A percentile compares a stretch with the other conserved stretches of the same genome.
These are phyloP conservation scores for Vireo altiloquus DNA, from an alignment of 2,113 vertebrate genomes.

Conservation along the genomic window DNA sequence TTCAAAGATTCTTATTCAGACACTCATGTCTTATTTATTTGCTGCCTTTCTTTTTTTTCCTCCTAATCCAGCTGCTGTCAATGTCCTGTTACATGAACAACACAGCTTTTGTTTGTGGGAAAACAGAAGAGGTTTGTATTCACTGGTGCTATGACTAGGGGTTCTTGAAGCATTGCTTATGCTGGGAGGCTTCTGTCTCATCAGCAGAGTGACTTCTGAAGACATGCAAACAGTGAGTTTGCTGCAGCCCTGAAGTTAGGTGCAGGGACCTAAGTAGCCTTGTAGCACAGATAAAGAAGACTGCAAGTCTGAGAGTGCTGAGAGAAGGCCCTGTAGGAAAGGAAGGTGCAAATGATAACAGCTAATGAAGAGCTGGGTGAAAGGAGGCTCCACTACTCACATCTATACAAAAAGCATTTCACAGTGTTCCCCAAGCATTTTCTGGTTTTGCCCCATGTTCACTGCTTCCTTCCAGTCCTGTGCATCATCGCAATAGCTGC, in stretches of 20 bases:
- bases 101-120: background rate
- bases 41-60: background rate
- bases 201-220: background rate
- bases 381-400: background rate
- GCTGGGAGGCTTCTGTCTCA: background rate
- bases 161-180: background rate
- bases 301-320: background rate
- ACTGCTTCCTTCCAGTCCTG: background rate
- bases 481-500: background rate
- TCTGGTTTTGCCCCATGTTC: background rate
- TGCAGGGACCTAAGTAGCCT: background rate
- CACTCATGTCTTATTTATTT: background rate
- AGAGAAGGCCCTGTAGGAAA: background rate
- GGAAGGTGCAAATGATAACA: background rate
- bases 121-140: conserved; percentile 15
- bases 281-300: background rate
- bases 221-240: background rate
- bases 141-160: background rate
- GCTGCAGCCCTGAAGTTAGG: background rate
- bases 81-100: background rate
- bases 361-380: background rate
- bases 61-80: background rate
- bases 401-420: background rate
- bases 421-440: background rate
- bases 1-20: background rate